A percentile compares a stretch with the other conserved stretches of the same genome.
Evolutionary conservation across 2,888 invertebrate genomes (phyloP).

Genomic region (Cerceris ruficornis): DNA sequence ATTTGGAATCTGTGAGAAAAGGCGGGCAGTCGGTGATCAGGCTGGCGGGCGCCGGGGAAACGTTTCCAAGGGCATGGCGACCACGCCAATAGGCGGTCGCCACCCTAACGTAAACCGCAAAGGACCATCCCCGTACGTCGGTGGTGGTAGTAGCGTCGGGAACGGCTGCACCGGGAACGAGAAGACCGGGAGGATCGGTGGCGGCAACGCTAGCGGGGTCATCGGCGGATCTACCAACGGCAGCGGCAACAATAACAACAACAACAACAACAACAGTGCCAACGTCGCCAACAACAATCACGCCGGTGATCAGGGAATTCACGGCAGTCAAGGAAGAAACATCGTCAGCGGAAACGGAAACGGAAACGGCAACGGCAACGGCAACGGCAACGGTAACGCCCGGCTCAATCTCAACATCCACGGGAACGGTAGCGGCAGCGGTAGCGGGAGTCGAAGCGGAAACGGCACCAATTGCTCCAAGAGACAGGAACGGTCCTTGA

Average conservation of each 20-base stretch:
- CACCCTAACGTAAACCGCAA: slow-evolving; percentile 80
- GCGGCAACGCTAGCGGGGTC: slow-evolving; percentile 25
- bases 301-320: slow-evolving; percentile 54
- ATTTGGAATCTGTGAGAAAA: slow-evolving; percentile 74
- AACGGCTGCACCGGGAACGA: slow-evolving; percentile 53
- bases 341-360: slow-evolving; percentile 7
- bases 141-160: slow-evolving; percentile 62
- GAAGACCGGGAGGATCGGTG: slow-evolving; percentile 49
- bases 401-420: not conserved
- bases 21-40: slow-evolving; percentile 78
- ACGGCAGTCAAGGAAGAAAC: slow-evolving; percentile 25
- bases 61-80: slow-evolving; percentile 81
- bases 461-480: not conserved
- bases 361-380: slow-evolving; percentile 8
- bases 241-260: slow-evolving; percentile 13
- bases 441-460: slow-evolving; percentile 11
- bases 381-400: slow-evolving; percentile 2
- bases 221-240: slow-evolving; percentile 11
- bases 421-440: not conserved
- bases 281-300: slow-evolving; percentile 40
- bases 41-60: slow-evolving; percentile 81
- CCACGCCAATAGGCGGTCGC: slow-evolving; percentile 81
- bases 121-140: slow-evolving; percentile 77
- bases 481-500: slow-evolving; percentile 8
- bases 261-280: slow-evolving; percentile 7